These are phyloP conservation scores for Hyles vespertilio DNA, from an alignment of 1,140 invertebrate genomes.

Conservation along the genomic window DNA sequence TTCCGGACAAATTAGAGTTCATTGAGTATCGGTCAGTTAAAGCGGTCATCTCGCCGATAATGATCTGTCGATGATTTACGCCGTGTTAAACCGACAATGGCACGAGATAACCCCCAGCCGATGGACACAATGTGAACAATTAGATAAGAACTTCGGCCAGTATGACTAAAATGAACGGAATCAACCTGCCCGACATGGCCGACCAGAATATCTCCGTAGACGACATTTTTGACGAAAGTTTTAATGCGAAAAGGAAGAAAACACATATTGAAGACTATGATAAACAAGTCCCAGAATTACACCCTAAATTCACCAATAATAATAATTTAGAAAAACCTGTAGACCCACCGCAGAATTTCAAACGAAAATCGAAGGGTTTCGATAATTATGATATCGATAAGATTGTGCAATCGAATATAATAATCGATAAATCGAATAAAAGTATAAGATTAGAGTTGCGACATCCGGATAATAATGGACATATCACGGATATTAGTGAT, in stretches of 20 bases:
- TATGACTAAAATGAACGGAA: slow-evolving; percentile 66
- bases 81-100: slow-evolving; percentile 69
- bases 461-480: slow-evolving; percentile 29
- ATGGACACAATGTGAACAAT: slow-evolving; percentile 65
- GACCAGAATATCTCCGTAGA: slow-evolving; percentile 45
- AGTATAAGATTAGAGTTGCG: slow-evolving; percentile 54
- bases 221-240: slow-evolving; percentile 50
- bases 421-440: slow-evolving; percentile 47
- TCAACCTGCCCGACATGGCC: slow-evolving; percentile 46
- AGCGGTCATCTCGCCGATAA: slow-evolving; percentile 61
- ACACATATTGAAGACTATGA: slow-evolving; percentile 30
- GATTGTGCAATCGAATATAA: slow-evolving; percentile 43
- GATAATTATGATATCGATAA: slow-evolving; percentile 30
- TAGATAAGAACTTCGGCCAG: slow-evolving; percentile 42
- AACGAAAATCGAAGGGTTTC: slow-evolving; percentile 36
- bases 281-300: slow-evolving; percentile 2
- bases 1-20: slow-evolving; percentile 31
- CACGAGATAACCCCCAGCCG: slow-evolving; percentile 46
- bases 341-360: slow-evolving; percentile 28
- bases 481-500: neutral
- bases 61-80: slow-evolving; percentile 72
- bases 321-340: slow-evolving; percentile 37
- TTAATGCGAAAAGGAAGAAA: slow-evolving; percentile 43
- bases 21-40: slow-evolving; percentile 35
- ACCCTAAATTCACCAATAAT: slow-evolving; percentile 27